A percentile compares a stretch with the other conserved stretches of the same genome.
Evolutionary conservation across 1,140 invertebrate genomes (phyloP).

Genomic region (Diorhabda elongata): DNA sequence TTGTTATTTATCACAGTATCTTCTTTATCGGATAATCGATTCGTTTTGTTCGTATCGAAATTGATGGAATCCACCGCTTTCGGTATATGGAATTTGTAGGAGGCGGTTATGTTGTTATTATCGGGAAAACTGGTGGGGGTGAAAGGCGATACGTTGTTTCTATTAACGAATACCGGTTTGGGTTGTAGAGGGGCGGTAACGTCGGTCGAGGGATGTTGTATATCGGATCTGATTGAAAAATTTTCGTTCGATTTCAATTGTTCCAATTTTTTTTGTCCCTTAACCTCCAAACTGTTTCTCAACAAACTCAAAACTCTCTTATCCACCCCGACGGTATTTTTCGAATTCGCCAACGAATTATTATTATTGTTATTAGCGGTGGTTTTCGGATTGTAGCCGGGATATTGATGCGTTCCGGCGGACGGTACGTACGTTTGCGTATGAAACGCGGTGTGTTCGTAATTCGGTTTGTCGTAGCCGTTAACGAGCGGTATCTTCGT

Average conservation of each 20-base stretch:
- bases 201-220: slow-evolving; percentile 45
- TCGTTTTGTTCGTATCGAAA: slow-evolving; percentile 48
- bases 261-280: slow-evolving; percentile 51
- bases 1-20: slow-evolving; percentile 30
- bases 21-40: slow-evolving; percentile 37
- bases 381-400: slow-evolving; percentile 24
- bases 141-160: slow-evolving; percentile 57
- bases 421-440: slow-evolving; percentile 42
- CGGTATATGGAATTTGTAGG: slow-evolving; percentile 61
- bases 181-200: slow-evolving; percentile 53
- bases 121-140: slow-evolving; percentile 53
- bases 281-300: slow-evolving; percentile 65
- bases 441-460: slow-evolving; percentile 25
- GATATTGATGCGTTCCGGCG: slow-evolving; percentile 35
- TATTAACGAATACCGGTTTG: slow-evolving; percentile 50
- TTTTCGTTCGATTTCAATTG: slow-evolving; percentile 35
- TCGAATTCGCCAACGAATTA: slow-evolving; percentile 28
- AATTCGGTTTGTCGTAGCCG: slow-evolving; percentile 22
- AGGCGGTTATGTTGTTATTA: slow-evolving; percentile 50
- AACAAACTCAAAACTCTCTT: slow-evolving; percentile 64
- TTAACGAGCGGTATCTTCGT: slow-evolving; percentile 29
- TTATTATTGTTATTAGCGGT: slow-evolving; percentile 35
- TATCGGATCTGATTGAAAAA: slow-evolving; percentile 28
- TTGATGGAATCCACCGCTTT: slow-evolving; percentile 61
- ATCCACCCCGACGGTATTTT: slow-evolving; percentile 48